Base-by-base conservation (phyloP, 2,797 vertebrate species). In the Platyrinchus mystaceus region DNA sequence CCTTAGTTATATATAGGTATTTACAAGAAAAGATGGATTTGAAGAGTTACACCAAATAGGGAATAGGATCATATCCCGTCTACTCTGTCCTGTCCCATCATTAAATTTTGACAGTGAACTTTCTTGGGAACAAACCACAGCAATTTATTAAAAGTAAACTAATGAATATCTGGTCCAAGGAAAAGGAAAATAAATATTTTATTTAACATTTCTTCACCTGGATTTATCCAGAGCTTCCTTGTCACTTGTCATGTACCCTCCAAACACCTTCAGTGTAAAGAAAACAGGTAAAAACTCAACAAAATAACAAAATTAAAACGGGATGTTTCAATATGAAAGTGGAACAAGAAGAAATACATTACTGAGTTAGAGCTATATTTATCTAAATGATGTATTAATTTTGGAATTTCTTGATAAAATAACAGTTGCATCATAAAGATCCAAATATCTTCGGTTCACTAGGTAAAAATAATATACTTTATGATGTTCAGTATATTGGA, bases 1-100 rank as follows among this genome's bases (percentile, higher is more conserved):
- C 24, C 6, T 26, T 59, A 10, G 15, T 88, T 92, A 24, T 10
- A 10, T 52, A 9, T 5, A 53, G 10, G 4, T 63, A 32, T 56
- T 75, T 46, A 5, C 22, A 76, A 41, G 34, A 66, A 66, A 89
- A 86, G 9, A 8, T 3, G 5, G 43, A 30, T 71, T 20, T 59
- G 43, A 74, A 90, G 17, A 9, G 37, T 43, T 80, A 36, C 16
- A 46, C 4, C 22, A 70, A 4, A 27, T 13, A 69, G 13, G 10
- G 14, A 69, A 34, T 13, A 8, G 10, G 32, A 59, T 24, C 1
- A 0, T 53, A 28, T 19, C 1, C 0, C 14, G 2, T 67, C 66
- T 83, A 5, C 10, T n/a, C 34, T 63, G 43, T 39, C 14, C 30
- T 23, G 55, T 50, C 11, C 28, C 18, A 23, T 43, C 19, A 26